Evolutionary conservation across 1,140 invertebrate genomes (phyloP).

Genomic region (Drosophila pandora): DNA sequence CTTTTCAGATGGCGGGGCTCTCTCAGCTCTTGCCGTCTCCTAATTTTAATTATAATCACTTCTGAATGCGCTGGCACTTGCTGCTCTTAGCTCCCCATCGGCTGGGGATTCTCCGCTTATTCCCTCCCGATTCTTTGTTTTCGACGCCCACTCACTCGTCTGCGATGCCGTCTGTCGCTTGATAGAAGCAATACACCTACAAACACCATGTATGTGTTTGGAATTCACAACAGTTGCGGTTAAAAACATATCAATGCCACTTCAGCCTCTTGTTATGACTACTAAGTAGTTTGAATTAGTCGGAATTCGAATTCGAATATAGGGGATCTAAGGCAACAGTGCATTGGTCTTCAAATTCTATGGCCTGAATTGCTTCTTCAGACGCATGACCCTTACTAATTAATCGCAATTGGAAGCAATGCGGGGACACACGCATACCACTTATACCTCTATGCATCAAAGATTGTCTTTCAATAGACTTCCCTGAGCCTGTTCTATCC

Average conservation of each 20-base stretch:
- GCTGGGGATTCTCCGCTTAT: constrained; percentile 13
- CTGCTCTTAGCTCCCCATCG: constrained; percentile 23
- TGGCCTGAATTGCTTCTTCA: neutral
- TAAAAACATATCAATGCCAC: constrained; percentile 58
- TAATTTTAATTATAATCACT: neutral
- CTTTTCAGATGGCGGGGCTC: constrained; percentile 3
- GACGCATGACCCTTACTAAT: neutral
- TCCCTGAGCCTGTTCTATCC: neutral
- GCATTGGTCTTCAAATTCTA: neutral
- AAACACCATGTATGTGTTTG: neutral
- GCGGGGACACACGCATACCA: constrained; percentile 10
- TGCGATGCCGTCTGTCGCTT: constrained; percentile 44
- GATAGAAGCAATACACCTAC: constrained; percentile 12
- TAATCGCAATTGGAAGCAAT: constrained; percentile 56
- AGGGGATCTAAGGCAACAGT: neutral
- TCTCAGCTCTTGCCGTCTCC: neutral
- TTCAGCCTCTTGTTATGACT: constrained; percentile 13
- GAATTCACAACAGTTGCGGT: constrained; percentile 21
- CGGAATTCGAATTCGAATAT: neutral
- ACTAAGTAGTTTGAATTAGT: too few species aligned
- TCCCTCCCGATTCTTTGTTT: constrained; percentile 18
- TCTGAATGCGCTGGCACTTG: constrained; percentile 14
- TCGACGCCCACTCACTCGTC: constrained; percentile 43
- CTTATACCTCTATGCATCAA: neutral
- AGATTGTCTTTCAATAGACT: too few species aligned